Conservation (phyloP, 2,797 vertebrate genomes). For the Scolopax bukidnonensis region DNA sequence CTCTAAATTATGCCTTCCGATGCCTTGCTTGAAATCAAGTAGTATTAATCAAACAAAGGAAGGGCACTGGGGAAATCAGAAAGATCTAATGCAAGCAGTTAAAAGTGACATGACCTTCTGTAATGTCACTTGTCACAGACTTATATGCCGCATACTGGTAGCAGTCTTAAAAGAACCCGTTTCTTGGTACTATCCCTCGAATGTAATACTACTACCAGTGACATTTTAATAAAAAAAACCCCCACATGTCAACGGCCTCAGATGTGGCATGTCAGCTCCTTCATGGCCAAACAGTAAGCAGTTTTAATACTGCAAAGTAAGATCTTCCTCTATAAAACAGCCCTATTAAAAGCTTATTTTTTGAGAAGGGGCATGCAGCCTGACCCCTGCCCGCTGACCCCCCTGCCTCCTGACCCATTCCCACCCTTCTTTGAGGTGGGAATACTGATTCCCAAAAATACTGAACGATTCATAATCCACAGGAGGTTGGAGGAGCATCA, state of each 20-base stretch:
- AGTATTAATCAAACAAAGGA: constrained; percentile 82
- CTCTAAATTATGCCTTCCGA: constrained; percentile 74
- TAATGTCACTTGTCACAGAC: constrained; percentile 96
- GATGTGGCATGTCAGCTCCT: constrained; percentile 14
- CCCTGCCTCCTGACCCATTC: background rate
- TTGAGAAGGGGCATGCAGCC: background rate
- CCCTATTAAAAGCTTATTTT: background rate
- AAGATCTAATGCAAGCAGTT: constrained; percentile 95
- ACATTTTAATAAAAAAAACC: constrained; percentile 74
- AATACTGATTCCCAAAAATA: background rate
- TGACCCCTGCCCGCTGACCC: background rate
- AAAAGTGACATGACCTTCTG: constrained; percentile 99
- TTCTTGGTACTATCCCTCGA: constrained; percentile 69
- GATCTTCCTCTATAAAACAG: background rate
- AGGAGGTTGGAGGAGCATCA: fast-evolving
- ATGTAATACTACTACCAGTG: constrained; percentile 74
- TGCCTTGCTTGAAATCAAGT: constrained; percentile 77
- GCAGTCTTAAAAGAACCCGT: constrained; percentile 74
- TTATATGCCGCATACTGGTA: constrained; percentile 82
- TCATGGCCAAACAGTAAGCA: constrained; percentile 61
- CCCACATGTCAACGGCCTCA: constrained; percentile 21
- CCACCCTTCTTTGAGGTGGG: background rate
- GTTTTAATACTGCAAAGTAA: constrained; percentile 14
- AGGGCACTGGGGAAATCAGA: constrained; percentile 93
- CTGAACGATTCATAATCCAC: background rate